phyloP scores from a whole-genome alignment of 35 echinoderm and acorn worm genomes.

The Apostichopus californicus region DNA sequence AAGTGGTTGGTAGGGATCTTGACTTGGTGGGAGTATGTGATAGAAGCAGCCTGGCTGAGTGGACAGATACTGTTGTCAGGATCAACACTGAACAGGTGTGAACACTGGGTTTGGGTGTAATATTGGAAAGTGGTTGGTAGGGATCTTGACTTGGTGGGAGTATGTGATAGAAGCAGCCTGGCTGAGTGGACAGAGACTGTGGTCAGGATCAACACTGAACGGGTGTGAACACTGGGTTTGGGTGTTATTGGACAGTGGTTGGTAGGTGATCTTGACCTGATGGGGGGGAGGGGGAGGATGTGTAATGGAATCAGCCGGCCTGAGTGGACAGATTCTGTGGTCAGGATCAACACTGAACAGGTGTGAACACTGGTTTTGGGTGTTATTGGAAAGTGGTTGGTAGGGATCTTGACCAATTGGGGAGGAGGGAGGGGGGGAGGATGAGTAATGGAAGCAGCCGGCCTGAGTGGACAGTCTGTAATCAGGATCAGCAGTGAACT shows the following conservation, averaged over 20 bases:
- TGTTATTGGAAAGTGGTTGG: too few species aligned
- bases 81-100: slow-evolving; percentile 8
- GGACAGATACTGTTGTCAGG: slow-evolving; percentile 17
- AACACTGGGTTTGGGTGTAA: neutral
- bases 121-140: neutral
- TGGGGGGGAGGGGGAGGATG: neutral
- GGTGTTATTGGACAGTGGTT: too few species aligned
- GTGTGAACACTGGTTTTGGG: neutral
- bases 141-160: slow-evolving; percentile 14
- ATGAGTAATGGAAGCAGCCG: neutral
- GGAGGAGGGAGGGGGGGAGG: neutral
- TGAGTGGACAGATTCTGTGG: neutral
- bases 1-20: neutral
- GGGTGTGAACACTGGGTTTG: neutral
- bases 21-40: neutral
- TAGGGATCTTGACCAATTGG: slow-evolving; percentile 13
- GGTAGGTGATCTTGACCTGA: neutral
- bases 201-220: slow-evolving; percentile 6
- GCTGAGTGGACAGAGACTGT: neutral
- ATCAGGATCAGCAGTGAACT: neutral
- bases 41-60: neutral
- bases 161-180: neutral
- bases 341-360: slow-evolving; percentile 10
- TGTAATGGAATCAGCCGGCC: neutral
- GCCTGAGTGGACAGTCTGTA: neutral